Evolutionary conservation across 2,113 vertebrate genomes (phyloP), one percentile per base, ranked within the genome.

Genomic region (Ardeotis arabs): DNA sequence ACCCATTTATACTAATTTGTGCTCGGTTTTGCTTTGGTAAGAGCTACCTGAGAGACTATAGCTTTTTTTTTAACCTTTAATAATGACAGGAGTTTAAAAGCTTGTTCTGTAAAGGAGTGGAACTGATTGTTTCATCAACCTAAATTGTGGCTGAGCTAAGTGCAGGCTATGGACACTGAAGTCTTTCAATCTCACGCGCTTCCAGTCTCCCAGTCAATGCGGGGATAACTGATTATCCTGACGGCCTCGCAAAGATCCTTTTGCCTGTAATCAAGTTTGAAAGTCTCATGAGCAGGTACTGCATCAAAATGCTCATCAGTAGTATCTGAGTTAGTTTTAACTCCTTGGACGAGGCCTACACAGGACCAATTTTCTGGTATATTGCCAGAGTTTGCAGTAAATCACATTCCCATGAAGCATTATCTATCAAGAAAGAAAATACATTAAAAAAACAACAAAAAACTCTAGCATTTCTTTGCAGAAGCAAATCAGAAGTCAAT

Each of bases 61-160:
- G 74, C 63, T 68, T 67, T 77, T 89, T 94, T 78, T 44, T 44
- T 67, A 88, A 63, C 83, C 68, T 87, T 84, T 78, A 49, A 56
- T 90, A 76, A 84, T 49, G 69, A 22, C 83, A 35, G 69, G 21
- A 53, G 12, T 90, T 92, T 66, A 45, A 68, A 90, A 73, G 58
- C 68, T 84, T 72, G 68, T 33, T 92, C 68, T 89, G 53, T 68
- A 82, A 81, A 68, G 44, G 12, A 37, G 68, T 53, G 76, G 83
- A 78, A 58, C 76, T 84, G 83, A 79, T 92, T 87, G 76, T 81
- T 84, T 89, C 77, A 84, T 91, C 92, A 92, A 19, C 39, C 69
- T 17, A 15, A 76, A 44, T 7, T 59, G 85, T 88, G 76, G 12
- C 93, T 77, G 58, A 62, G 70, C 29, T 22, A 33, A 92, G 24